phyloP scores from a whole-genome alignment of 2,888 invertebrate genomes.

The Pomacea canaliculata region DNA sequence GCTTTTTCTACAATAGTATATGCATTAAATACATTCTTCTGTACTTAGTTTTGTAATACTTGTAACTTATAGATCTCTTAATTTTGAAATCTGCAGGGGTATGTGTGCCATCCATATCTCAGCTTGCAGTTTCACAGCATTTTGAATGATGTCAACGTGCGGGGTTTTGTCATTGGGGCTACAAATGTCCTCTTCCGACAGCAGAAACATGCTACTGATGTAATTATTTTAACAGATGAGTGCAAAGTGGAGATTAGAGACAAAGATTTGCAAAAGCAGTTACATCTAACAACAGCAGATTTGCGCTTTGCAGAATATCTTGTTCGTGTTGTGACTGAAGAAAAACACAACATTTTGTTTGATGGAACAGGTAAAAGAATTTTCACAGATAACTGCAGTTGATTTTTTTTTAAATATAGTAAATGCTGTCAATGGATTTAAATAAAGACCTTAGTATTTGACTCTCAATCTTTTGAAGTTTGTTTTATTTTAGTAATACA shows the following conservation, averaged over 20 bases:
- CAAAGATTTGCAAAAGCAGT: slow-evolving; percentile 82
- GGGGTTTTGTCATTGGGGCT: slow-evolving; percentile 87
- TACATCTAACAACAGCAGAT: slow-evolving; percentile 94
- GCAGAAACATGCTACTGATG: slow-evolving; percentile 91
- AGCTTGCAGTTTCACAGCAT: slow-evolving; percentile 95
- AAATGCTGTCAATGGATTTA: no score
- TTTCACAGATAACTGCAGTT: background rate
- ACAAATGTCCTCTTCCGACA: slow-evolving; percentile 98
- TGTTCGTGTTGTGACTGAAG: slow-evolving; percentile 76
- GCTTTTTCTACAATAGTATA: no score
- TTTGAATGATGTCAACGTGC: slow-evolving; percentile 86
- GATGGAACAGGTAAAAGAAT: slow-evolving; percentile 76
- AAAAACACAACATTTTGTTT: slow-evolving; percentile 77
- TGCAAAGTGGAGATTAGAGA: slow-evolving; percentile 88
- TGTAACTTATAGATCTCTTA: background rate
- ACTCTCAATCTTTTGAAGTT: no score
- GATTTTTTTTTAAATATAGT: background rate
- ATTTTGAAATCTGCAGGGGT: slow-evolving; percentile 75
- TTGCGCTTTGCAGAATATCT: slow-evolving; percentile 94
- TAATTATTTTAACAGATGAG: slow-evolving; percentile 81
- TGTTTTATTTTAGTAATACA: no score
- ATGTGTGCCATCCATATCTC: slow-evolving; percentile 94
- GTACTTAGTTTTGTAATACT: background rate
- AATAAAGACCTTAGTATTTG: no score
- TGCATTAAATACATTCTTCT: no score